Evolutionary conservation across 37 sponge, comb jelly and placozoan genomes (phyloP).

Genomic region (Halichondria panicea): DNA sequence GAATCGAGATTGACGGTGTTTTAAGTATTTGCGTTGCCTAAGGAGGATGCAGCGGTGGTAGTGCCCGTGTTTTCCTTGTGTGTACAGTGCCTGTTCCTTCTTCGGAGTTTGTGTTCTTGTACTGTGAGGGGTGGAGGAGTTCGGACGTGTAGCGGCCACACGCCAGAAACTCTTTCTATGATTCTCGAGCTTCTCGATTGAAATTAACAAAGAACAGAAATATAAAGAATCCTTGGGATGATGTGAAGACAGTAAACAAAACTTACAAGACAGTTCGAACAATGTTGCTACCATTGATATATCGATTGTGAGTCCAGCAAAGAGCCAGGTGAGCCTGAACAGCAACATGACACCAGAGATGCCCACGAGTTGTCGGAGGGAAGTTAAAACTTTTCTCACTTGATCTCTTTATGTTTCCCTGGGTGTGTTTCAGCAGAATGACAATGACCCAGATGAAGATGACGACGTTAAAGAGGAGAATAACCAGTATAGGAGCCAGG

Average conservation of each 20-base stretch:
- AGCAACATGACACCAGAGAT: conserved; percentile 45
- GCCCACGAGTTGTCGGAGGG: conserved; percentile 16
- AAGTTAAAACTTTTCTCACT: not conserved
- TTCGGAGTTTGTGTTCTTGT: not conserved
- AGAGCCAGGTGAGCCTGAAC: conserved; percentile 41
- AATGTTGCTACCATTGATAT: no score
- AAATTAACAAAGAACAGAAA: conserved; percentile 27
- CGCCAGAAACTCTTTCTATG: conserved; percentile 17
- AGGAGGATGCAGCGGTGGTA: no score
- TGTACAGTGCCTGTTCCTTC: not conserved
- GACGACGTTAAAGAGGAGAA: no score
- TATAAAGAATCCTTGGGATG: conserved; percentile 30
- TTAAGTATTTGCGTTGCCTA: no score
- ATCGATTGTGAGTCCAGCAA: conserved; percentile 19
- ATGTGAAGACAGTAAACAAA: conserved; percentile 14
- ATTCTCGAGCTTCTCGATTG: conserved; percentile 8
- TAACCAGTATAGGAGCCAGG: no score
- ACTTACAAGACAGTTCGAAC: not conserved
- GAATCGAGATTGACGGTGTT: no score
- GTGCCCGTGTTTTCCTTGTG: no score
- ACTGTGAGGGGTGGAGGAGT: conserved; percentile 14
- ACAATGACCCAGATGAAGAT: no score
- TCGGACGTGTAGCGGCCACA: conserved; percentile 17
- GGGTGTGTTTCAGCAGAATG: no score
- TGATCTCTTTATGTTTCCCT: no score